Evolutionary conservation across 2,113 vertebrate species (phyloP).

Genomic region (Thryonomys swinderianus): DNA sequence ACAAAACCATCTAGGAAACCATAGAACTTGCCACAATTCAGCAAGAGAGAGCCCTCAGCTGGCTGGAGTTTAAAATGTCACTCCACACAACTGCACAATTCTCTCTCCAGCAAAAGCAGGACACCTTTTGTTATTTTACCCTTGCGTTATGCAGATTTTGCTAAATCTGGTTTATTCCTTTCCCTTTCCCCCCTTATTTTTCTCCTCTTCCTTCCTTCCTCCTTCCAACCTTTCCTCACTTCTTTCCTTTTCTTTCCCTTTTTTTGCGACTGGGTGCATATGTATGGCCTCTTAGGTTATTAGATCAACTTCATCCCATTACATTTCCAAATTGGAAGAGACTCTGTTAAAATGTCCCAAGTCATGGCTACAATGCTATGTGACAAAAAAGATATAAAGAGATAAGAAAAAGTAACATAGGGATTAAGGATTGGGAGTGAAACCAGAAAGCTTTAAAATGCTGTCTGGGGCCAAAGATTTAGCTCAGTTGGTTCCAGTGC

Average conservation of each 20-base stretch:
- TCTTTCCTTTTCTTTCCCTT: not conserved
- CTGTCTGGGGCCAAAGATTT: no score
- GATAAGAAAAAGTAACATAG: not conserved
- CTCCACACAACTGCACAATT: not conserved
- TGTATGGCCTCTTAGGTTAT: not conserved
- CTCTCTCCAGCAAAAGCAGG: not conserved
- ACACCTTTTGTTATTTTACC: slow-evolving; percentile 24
- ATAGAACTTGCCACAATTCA: not conserved
- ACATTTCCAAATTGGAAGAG: not conserved
- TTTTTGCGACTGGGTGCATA: not conserved
- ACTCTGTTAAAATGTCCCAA: slow-evolving; percentile 37
- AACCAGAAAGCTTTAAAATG: not conserved
- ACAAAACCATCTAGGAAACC: not conserved
- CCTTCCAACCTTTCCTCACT: not conserved
- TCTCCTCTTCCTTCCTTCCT: no score
- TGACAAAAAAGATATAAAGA: not conserved
- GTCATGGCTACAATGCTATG: not conserved
- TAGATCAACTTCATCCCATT: not conserved
- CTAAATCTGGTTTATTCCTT: not conserved
- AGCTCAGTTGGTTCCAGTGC: no score
- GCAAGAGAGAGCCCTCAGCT: not conserved
- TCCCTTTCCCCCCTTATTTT: no score
- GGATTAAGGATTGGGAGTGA: not conserved
- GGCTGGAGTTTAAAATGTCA: not conserved
- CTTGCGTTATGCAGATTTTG: not conserved